These are phyloP conservation scores for Lycodopsis pacificus DNA, from an alignment of 2,797 vertebrate species.

Conservation along the genomic window DNA sequence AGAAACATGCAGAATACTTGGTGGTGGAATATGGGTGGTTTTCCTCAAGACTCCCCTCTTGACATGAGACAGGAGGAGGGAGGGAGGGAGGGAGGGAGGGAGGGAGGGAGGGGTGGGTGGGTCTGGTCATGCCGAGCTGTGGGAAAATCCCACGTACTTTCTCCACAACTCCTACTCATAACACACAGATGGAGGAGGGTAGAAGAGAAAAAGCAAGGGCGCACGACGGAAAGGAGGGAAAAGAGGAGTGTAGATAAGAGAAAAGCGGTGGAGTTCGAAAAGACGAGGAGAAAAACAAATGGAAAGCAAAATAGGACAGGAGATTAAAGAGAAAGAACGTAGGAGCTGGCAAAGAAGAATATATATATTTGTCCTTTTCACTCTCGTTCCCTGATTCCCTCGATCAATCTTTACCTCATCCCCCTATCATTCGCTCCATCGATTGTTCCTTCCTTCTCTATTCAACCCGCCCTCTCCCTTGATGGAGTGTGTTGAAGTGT, in stretches of 20 bases:
- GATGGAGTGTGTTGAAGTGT: slow-evolving; percentile 54
- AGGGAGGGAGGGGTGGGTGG: slow-evolving; percentile 15
- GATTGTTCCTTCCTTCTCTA: slow-evolving; percentile 24
- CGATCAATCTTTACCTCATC: slow-evolving; percentile 20
- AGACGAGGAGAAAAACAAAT: neutral
- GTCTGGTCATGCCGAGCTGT: slow-evolving; percentile 74
- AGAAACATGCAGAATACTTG: slow-evolving; percentile 57
- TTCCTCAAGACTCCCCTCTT: slow-evolving; percentile 84
- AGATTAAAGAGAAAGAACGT: neutral
- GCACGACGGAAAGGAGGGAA: slow-evolving; percentile 4
- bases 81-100: neutral
- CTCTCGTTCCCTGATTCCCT: neutral
- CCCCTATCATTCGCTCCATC: slow-evolving; percentile 5
- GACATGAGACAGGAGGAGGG: slow-evolving; percentile 75
- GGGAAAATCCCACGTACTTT: slow-evolving; percentile 88
- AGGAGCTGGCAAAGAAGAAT: slow-evolving; percentile 8
- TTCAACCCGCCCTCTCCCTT: slow-evolving; percentile 7
- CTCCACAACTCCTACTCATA: slow-evolving; percentile 68
- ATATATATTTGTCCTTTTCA: neutral
- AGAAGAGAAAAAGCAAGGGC: slow-evolving; percentile 30
- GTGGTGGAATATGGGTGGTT: slow-evolving; percentile 80
- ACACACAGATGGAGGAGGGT: slow-evolving; percentile 56
- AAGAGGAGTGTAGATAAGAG: slow-evolving; percentile 39
- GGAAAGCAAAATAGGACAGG: neutral
- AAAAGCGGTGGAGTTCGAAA: slow-evolving; percentile 1